phyloP scores from a whole-genome alignment of 2,888 invertebrate genomes.

The Drosophila borealis region DNA sequence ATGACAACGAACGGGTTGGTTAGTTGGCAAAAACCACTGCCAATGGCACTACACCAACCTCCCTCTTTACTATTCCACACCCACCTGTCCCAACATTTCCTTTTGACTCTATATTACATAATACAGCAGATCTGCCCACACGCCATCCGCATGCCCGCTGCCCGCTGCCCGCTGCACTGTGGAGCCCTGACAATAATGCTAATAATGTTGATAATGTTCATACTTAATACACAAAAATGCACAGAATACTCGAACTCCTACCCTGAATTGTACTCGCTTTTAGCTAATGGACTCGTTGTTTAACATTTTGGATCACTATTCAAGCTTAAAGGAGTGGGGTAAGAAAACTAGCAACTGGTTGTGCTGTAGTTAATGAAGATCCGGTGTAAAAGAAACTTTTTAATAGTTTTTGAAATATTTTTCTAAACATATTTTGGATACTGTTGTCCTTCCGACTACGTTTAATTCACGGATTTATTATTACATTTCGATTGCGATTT shows the following conservation, averaged over 20 bases:
- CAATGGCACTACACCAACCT: slow-evolving; percentile 13
- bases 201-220: slow-evolving; percentile 63
- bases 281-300: slow-evolving; percentile 40
- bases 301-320: not conserved
- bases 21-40: slow-evolving; percentile 41
- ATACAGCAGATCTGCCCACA: slow-evolving; percentile 35
- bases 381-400: not conserved
- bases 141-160: not conserved
- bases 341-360: not conserved
- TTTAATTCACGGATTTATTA: not conserved
- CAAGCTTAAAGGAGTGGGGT: not conserved
- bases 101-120: slow-evolving; percentile 42
- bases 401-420: not conserved
- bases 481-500: not conserved
- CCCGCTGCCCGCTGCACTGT: slow-evolving; percentile 3
- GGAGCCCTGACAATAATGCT: slow-evolving; percentile 67
- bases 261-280: slow-evolving; percentile 7
- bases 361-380: not conserved
- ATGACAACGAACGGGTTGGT: slow-evolving; percentile 66
- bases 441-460: not conserved
- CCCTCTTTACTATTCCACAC: not conserved
- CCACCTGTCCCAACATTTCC: slow-evolving; percentile 5
- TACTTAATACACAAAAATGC: slow-evolving; percentile 43
- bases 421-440: not conserved
- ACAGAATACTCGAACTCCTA: slow-evolving; percentile 35